These are phyloP conservation scores for Neotoxoptera formosana DNA, from an alignment of 1,140 invertebrate genomes.

Conservation along the genomic window DNA sequence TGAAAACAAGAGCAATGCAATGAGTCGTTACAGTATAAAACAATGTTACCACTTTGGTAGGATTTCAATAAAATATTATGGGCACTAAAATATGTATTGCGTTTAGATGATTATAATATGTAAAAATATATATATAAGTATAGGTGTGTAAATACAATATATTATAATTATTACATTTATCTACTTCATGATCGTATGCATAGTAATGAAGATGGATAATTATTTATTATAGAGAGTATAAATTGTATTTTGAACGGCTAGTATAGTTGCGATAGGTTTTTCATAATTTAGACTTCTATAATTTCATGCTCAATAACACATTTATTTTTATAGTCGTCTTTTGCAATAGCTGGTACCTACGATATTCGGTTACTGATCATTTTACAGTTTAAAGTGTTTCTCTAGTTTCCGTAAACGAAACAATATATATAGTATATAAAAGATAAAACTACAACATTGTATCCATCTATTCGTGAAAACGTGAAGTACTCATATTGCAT, in stretches of 20 bases:
- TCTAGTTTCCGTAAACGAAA: neutral
- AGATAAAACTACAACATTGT: neutral
- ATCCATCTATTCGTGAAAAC: neutral
- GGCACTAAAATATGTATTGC: neutral
- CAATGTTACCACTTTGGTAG: neutral
- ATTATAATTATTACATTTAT: neutral
- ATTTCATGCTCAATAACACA: neutral
- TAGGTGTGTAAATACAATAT: neutral
- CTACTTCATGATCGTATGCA: neutral
- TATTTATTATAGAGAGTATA: neutral
- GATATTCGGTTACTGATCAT: neutral
- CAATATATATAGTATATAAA: neutral
- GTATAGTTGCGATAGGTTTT: neutral
- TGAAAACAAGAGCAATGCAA: constrained; percentile 10
- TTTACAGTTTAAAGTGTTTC: neutral
- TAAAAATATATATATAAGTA: neutral
- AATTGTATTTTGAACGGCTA: neutral
- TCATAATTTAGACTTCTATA: neutral
- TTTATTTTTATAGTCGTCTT: neutral
- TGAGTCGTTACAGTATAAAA: neutral
- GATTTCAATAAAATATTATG: neutral
- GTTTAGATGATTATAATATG: neutral
- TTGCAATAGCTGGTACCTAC: neutral
- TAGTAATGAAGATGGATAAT: neutral
- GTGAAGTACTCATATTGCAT: neutral